These are phyloP conservation scores for Paelopatides confundens DNA, from an alignment of 53 echinoderm and acorn worm species.

Conservation along the genomic window DNA sequence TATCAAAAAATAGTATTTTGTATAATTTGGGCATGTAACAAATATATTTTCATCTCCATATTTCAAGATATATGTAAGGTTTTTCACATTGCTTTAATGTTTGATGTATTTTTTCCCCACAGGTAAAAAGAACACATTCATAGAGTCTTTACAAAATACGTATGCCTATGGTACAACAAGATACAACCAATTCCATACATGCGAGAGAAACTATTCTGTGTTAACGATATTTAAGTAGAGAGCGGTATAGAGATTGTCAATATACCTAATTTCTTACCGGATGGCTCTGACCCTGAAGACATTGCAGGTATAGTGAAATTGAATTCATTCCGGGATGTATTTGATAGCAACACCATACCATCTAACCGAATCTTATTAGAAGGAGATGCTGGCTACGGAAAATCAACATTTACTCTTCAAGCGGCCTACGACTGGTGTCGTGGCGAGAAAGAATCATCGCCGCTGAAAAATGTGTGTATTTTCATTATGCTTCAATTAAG, in stretches of 20 bases:
- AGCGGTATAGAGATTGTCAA: neutral
- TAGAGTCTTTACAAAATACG: neutral
- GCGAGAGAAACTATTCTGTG: neutral
- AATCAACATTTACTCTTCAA: neutral
- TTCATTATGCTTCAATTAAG: neutral
- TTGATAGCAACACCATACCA: neutral
- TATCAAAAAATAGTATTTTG: too few species aligned
- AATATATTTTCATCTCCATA: too few species aligned
- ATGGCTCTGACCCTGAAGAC: neutral
- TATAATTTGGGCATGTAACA: too few species aligned
- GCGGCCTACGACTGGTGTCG: neutral
- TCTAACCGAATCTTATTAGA: neutral
- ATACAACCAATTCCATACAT: neutral
- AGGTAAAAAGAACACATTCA: neutral
- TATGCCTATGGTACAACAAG: neutral
- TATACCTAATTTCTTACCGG: neutral
- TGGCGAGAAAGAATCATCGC: neutral
- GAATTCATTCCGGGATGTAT: neutral
- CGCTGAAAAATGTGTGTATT: neutral
- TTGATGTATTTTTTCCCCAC: too few species aligned
- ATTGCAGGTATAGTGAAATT: neutral
- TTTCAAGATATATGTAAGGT: too few species aligned
- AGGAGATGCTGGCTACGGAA: neutral
- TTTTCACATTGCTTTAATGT: too few species aligned
- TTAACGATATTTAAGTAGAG: too few species aligned